Evolutionary conservation across 2,888 invertebrate species (phyloP).

Genomic region (Chrysina gloriosa): DNA sequence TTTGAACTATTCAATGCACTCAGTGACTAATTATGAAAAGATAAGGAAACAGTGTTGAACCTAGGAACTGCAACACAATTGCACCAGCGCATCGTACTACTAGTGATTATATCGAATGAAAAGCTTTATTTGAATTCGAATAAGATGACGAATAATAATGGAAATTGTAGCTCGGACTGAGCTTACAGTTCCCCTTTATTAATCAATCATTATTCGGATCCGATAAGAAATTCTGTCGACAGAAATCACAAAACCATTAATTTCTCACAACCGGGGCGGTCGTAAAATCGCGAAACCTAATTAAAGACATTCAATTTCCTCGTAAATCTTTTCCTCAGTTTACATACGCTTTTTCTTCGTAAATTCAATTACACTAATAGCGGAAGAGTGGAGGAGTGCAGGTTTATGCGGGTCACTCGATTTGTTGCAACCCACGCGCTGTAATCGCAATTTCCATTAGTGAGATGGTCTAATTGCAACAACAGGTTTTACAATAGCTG

Average conservation of each 20-base stretch:
- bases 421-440: background rate
- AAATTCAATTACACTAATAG: conserved; percentile 23
- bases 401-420: background rate
- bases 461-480: background rate
- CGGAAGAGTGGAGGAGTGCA: background rate
- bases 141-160: background rate
- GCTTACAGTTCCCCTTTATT: background rate
- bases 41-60: no score
- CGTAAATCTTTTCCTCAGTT: conserved; percentile 19
- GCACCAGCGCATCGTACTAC: background rate
- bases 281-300: conserved; percentile 20
- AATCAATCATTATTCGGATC: conserved; percentile 24
- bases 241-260: conserved; percentile 28
- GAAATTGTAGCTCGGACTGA: background rate
- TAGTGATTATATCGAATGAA: background rate
- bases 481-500: background rate
- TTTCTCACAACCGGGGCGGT: conserved; percentile 17
- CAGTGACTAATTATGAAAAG: no score
- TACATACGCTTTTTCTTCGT: conserved; percentile 20
- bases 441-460: conserved; percentile 4
- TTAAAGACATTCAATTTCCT: conserved; percentile 10
- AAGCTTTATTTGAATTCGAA: background rate
- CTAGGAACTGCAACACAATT: no score
- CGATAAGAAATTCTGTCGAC: background rate
- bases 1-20: no score